phyloP scores from a whole-genome alignment of 2,888 invertebrate species.

The Pachydiplax longipennis region DNA sequence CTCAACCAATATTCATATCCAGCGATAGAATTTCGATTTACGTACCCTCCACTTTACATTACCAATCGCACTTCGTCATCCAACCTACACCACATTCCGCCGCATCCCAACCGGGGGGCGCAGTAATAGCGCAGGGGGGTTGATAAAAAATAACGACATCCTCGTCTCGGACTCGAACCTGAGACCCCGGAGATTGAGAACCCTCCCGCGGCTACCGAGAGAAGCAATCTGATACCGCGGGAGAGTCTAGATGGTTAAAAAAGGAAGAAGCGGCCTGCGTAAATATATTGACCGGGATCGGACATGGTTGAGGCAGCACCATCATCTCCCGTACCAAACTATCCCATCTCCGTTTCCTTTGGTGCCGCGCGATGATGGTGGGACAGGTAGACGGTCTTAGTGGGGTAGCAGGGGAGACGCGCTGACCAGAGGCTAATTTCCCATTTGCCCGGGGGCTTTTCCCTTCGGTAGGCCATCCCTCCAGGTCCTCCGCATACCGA shows the following conservation, averaged over 20 bases:
- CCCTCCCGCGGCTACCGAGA: not conserved
- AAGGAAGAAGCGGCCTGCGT: not conserved
- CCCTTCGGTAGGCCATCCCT: not conserved
- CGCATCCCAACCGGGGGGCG: not conserved
- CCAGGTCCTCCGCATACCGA: not conserved
- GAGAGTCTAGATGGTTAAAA: not conserved
- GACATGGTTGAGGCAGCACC: slow-evolving; percentile 1
- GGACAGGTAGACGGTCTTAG: not conserved
- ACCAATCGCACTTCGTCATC: too few species aligned
- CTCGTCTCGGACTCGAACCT: not conserved
- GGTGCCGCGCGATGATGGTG: not conserved
- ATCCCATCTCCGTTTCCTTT: not conserved
- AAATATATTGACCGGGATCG: slow-evolving; percentile 30
- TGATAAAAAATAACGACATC: not conserved
- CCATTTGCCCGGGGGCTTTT: not conserved
- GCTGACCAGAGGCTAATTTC: not conserved
- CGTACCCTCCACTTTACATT: too few species aligned
- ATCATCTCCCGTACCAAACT: not conserved
- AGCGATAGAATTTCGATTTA: too few species aligned
- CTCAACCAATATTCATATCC: too few species aligned
- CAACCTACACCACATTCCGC: not conserved
- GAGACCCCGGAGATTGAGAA: not conserved
- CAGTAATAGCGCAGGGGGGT: not conserved
- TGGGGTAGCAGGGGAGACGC: not conserved
- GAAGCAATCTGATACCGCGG: not conserved